Evolutionary conservation across 2,888 invertebrate genomes (phyloP).

Genomic region (Eurois occulta): DNA sequence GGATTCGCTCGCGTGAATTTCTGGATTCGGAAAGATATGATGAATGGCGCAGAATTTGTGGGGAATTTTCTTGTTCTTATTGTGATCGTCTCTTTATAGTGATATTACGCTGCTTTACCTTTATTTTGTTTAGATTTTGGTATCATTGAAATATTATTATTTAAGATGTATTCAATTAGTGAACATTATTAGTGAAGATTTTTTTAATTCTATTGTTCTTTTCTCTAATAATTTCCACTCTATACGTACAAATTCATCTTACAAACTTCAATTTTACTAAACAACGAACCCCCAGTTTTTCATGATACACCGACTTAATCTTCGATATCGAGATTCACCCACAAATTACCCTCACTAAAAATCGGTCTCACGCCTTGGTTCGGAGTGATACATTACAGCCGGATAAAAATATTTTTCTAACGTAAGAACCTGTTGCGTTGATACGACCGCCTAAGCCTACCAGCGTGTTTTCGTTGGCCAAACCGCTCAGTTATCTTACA

Average conservation of each 20-base stretch:
- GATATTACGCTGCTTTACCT: neutral
- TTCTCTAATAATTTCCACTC: neutral
- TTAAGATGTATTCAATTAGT: neutral
- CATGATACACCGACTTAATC: conserved; percentile 52
- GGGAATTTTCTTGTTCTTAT: conserved; percentile 41
- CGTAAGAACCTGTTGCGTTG: conserved; percentile 86
- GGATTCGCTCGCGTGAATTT: conserved; percentile 48
- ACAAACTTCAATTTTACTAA: conserved; percentile 48
- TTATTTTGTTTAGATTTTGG: neutral
- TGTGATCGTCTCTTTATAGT: conserved; percentile 19
- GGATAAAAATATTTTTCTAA: conserved; percentile 87
- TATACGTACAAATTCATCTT: neutral
- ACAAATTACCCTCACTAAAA: conserved; percentile 77
- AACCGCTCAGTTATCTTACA: conserved; percentile 67
- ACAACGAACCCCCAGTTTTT: neutral
- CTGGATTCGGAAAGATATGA: conserved; percentile 57
- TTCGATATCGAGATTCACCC: conserved; percentile 76
- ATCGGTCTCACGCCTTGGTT: conserved; percentile 72
- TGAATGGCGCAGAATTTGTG: conserved; percentile 75
- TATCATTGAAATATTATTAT: neutral
- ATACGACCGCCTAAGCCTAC: conserved; percentile 75
- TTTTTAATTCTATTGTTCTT: neutral
- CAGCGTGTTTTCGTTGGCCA: conserved; percentile 71
- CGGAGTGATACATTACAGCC: conserved; percentile 85
- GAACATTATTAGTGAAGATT: neutral